phyloP scores from a whole-genome alignment of 2,113 vertebrate genomes.

The Phodopus roborovskii region DNA sequence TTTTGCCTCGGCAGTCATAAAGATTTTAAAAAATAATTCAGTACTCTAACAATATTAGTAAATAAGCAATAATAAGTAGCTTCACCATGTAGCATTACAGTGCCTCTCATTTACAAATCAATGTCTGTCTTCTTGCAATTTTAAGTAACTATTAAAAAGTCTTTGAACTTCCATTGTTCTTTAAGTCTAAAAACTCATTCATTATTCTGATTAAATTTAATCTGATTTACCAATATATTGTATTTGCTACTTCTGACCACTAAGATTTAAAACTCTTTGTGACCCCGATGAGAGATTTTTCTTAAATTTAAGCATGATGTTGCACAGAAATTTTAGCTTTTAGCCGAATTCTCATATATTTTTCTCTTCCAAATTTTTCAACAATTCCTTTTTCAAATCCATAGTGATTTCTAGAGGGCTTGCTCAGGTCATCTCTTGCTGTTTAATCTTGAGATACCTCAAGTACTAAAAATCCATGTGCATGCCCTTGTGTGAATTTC shows the following conservation, averaged over 20 bases:
- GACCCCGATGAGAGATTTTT: neutral
- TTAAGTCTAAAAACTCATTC: neutral
- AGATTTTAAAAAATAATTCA: neutral
- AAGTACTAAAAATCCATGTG: neutral
- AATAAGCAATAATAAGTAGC: neutral
- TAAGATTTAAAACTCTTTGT: neutral
- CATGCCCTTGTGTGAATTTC: constrained; percentile 34
- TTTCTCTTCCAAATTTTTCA: constrained; percentile 38
- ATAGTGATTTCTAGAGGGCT: constrained; percentile 10
- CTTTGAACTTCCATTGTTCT: neutral
- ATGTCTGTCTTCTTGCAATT: neutral
- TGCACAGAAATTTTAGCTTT: neutral
- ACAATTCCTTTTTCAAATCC: neutral
- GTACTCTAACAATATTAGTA: neutral
- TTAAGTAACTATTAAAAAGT: neutral
- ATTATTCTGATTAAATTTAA: constrained; percentile 8
- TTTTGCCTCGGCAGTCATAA: neutral
- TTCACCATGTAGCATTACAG: neutral
- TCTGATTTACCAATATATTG: neutral
- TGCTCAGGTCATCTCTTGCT: neutral
- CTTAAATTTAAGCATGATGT: neutral
- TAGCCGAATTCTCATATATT: neutral
- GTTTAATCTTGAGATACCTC: constrained; percentile 6
- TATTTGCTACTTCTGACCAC: neutral
- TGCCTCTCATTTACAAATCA: neutral